Conservation (phyloP, 2,113 vertebrate species). For the Todiramphus saurophagus region DNA sequence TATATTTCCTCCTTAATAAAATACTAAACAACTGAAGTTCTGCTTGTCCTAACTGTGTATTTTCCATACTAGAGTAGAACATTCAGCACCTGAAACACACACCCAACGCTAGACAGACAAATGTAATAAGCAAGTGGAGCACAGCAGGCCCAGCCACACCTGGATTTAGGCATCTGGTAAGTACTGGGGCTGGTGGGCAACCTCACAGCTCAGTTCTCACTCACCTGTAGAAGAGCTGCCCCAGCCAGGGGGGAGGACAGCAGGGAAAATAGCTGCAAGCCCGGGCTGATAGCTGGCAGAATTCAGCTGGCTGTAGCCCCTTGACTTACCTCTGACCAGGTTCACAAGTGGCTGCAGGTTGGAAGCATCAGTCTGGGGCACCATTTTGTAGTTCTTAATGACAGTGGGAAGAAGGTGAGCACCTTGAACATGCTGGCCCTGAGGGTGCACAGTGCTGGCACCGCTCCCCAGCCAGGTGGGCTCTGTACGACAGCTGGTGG, state of each 20-base stretch:
- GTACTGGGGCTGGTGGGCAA: neutral
- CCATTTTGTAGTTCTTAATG: neutral
- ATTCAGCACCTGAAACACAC: neutral
- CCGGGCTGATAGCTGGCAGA: neutral
- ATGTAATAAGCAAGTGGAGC: neutral
- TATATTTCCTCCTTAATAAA: conserved; percentile 64
- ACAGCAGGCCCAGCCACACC: neutral
- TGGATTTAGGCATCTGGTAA: too few species aligned
- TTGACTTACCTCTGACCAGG: neutral
- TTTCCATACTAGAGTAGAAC: neutral
- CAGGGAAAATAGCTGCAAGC: neutral
- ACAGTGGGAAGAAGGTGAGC: neutral
- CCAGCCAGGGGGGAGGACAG: too few species aligned
- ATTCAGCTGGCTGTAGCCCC: neutral
- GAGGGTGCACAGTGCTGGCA: neutral
- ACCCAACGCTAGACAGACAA: neutral
- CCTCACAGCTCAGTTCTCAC: neutral
- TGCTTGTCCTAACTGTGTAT: neutral
- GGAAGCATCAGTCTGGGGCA: neutral
- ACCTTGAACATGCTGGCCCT: accelerated
- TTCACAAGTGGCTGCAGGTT: neutral
- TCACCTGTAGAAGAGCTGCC: neutral
- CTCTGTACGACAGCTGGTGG: neutral
- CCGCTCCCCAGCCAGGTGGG: neutral
- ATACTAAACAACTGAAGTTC: neutral